Evolutionary conservation across 2,888 invertebrate genomes (phyloP), one percentile per base, ranked within the genome.

Genomic region (Drosophila nigritarsus): DNA sequence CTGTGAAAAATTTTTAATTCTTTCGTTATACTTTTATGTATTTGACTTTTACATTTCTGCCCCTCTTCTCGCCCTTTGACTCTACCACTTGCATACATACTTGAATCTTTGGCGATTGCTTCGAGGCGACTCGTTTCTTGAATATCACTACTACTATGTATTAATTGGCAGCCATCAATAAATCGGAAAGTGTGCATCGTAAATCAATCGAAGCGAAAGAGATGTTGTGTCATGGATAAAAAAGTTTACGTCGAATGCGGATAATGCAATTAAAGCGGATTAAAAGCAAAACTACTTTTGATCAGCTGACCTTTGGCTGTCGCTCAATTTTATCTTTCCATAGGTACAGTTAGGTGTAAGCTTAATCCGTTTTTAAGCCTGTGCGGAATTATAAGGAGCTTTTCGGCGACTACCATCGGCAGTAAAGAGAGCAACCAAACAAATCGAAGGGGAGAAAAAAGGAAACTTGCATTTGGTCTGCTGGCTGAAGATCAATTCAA

Each of bases 1-100:
- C 90, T 90, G 88, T 88, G 90, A 90, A 88, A 87, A 89, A 80
- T 81, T 89, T 79, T 87, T 90, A 81, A 89, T 87, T 89, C 90
- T 82, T 72, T 73, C 76, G 78, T 79, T 90, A 90, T 86, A 73
- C 67, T 73, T 85, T 85, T 89, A 80, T 78, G 62, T 50, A 63
- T 88, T 88, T 69, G 76, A 76, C 84, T 87, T 80, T 86, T 76
- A 86, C 72, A 78, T 86, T 80, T 86, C 66, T 70, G 69, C 56
- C 67, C 40, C 18, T 54, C 34, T 45, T 45, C 61, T 73, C 63
- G 51, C 65, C 56, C 65, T 67, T 50, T 29, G 60, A 24, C 45
- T 42, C 70, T n/a, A 45, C 50, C 50, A 78, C 40, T 32, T 32
- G 32, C 50, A 50, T 29, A 73, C 74, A 82, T 74, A 80, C 79